Base-by-base conservation (phyloP, 1,140 invertebrate genomes). In the Thaumatotibia leucotreta region DNA sequence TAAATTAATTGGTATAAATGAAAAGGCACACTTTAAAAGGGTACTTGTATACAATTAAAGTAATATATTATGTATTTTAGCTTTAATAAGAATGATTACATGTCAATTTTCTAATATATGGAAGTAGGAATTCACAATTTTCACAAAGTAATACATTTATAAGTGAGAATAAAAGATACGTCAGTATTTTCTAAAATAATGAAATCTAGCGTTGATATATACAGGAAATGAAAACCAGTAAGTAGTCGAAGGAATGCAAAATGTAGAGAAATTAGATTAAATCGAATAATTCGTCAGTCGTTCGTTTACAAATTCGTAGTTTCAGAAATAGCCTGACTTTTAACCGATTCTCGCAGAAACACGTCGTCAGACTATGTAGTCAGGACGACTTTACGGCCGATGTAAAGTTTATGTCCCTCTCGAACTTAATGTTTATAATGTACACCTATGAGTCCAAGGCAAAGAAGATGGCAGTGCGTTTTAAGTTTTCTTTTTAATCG, bases 11-110 rank as follows among this genome's bases (percentile, higher is more conserved):
- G 20, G 33, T 65, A 69, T 70, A 66, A 68, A 73, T 71, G 68
- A 72, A 70, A 78, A 78, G 73, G 76, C 76, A 74, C 71, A 64
- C 68, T 70, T 73, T 66, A 17, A 54, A 54, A 14, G 52, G 29
- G 20, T 58, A 58, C 23, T 29, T 27, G 0, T 31, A 14, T 20
- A 45, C 2, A 45, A 20, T 45, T 45, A 20, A n/a, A 45, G 35
- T 45, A 45, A 17, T 45, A 20, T 45, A 45, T 9, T 20, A 45
- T 45, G 20, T 20, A 45, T 45, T 17, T 45, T 45, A n/a, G 39
- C 14, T 45, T 45, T 45, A 20, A 6, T 45, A 45, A 14, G 9
- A 45, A 45, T 45, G 39, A 45, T 45, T 20, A 45, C 39, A 20
- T 45, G 39, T 45, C 14, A 9, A 9, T 6, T 39, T 39, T 3